Evolutionary conservation across 37 sponge, comb jelly and placozoan genomes (phyloP), one percentile per base, ranked within the genome.

Genomic region (Beroe ovata): DNA sequence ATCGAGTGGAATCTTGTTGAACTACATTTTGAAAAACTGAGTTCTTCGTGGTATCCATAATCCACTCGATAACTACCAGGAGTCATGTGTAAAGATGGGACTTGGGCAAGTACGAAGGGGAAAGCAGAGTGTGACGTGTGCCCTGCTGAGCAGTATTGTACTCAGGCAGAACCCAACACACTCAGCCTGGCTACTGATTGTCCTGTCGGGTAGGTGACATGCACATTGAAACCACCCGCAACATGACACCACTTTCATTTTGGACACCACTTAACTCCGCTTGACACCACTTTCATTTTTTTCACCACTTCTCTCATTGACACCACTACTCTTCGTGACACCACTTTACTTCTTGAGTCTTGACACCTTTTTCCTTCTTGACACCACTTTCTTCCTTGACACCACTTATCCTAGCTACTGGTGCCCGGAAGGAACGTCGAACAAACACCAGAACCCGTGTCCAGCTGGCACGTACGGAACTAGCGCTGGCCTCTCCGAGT

Each of bases 111-210:
- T n/a, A 14, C 84, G 21, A 77, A 39, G 20, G 84, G 84, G 8
- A 39, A 42, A 39, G 42, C 38, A 1, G 84, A 77, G 47, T 77
- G 84, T 89, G 64, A 89, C 4, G 28, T 21, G 35, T 89, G 89
- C 60, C 60, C 60, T 21, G 25, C 60, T 21, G 89, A 47, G 19
- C 89, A 89, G n/a, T 89, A 89, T 34, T 89, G 89, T 89, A 89
- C 89, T 3, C 89, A 89, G 64, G 33, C n/a, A 0, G 38, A 39
- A 25, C 54, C 47, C 47, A 39, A 23, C 47, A 77, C 54, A 18
- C 28, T 77, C 11, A 39, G 28, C 28, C 26, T 39, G 8, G 54
- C 84, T 1, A 77, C 42, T 21, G 84, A 77, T 19, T 77, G 84
- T 40, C 84, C 84, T 23, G 54, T 42, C 26, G 84, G 84, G 84